Evolutionary conservation across 2,888 invertebrate genomes (phyloP).

Genomic region (Hyposoter didymator): DNA sequence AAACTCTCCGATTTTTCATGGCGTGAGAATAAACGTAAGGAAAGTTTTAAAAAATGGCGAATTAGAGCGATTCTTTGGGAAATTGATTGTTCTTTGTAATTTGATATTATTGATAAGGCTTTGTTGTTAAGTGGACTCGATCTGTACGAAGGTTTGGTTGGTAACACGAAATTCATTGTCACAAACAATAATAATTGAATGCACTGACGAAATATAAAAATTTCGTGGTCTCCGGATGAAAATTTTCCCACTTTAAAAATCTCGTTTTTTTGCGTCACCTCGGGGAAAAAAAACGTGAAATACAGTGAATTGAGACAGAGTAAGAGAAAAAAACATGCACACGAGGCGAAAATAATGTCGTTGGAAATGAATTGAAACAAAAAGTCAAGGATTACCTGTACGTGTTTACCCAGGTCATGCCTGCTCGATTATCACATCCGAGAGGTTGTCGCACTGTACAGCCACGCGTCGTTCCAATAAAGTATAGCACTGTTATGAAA

Average conservation of each 20-base stretch:
- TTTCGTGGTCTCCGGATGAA: not conserved
- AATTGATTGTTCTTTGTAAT: not conserved
- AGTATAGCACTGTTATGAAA: not conserved
- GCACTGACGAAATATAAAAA: not conserved
- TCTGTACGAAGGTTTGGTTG: not conserved
- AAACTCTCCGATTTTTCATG: not conserved
- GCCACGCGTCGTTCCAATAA: not conserved
- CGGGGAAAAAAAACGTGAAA: not conserved
- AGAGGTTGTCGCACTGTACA: slow-evolving; percentile 11
- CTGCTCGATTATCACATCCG: slow-evolving; percentile 36
- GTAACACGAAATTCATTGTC: not conserved
- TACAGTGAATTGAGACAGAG: not conserved
- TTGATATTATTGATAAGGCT: not conserved
- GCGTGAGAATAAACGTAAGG: not conserved
- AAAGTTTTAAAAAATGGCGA: not conserved
- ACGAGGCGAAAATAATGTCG: not conserved
- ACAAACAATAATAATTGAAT: not conserved
- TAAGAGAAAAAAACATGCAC: not conserved
- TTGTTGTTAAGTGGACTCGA: not conserved
- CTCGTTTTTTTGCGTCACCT: not conserved
- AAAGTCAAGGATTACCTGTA: slow-evolving; percentile 59
- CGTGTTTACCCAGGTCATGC: slow-evolving; percentile 60
- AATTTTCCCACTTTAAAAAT: not conserved
- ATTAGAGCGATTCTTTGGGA: not conserved
- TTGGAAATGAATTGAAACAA: not conserved